Conservation (phyloP, 2,113 vertebrate species). For the Crocuta crocuta region DNA sequence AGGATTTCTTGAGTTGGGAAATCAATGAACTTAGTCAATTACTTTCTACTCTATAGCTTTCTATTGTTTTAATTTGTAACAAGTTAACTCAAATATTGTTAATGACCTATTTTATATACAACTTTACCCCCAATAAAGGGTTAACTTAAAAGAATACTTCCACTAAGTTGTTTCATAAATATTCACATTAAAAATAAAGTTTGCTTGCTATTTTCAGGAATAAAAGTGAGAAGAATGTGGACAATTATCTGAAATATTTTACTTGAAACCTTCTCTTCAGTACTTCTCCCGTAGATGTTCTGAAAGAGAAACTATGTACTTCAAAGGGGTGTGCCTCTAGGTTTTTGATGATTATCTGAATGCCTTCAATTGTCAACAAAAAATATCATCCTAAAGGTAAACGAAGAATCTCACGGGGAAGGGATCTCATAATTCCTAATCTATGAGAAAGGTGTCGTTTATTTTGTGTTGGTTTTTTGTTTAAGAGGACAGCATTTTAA, state of each 20-base stretch:
- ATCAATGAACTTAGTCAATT: neutral
- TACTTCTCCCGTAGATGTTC: neutral
- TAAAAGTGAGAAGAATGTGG: constrained; percentile 48
- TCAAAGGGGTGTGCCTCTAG: constrained; percentile 29
- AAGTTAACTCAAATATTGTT: neutral
- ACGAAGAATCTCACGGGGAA: neutral
- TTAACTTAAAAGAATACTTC: neutral
- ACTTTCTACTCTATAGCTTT: neutral
- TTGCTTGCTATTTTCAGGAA: constrained; percentile 40
- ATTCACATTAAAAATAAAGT: neutral
- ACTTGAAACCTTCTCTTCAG: constrained; percentile 23
- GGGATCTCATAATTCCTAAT: neutral
- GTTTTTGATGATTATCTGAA: constrained; percentile 51
- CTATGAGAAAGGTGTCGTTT: neutral
- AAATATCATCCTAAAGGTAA: neutral
- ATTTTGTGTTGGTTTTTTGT: neutral
- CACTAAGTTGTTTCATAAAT: constrained; percentile 37
- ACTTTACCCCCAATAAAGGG: neutral
- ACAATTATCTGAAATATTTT: constrained; percentile 65
- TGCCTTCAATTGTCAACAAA: constrained; percentile 7
- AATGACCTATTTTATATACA: neutral
- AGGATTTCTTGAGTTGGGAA: neutral
- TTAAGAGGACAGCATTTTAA: neutral
- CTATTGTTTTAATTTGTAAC: neutral
- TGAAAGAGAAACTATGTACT: constrained; percentile 33